Evolutionary conservation across 23 tunicate species (phyloP), one percentile per base, ranked within the genome.

Genomic region (Oikopleura albicans): DNA sequence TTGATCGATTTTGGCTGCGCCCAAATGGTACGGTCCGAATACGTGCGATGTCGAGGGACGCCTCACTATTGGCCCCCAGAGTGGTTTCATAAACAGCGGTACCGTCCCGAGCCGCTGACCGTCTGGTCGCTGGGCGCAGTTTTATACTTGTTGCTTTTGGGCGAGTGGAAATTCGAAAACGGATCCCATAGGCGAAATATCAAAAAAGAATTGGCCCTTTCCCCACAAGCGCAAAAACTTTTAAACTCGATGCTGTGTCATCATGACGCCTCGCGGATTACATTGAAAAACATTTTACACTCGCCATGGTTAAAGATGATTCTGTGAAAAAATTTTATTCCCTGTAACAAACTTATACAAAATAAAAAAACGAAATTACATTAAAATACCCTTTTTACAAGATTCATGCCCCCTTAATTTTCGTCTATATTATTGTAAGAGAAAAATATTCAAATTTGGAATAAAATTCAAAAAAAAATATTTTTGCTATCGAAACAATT

Each of bases 1-100:
- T 2, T 71, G 34, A 71, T 71, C 33, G 79, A 71, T 71, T 71
- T 71, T 71, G 79, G 79, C 79, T 71, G 79, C 37, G 79, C 79
- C 37, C 79, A 71, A 71, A 2, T 37, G 33, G 79, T 71, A 71
- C 2, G 33, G 31, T 37, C 35, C 33, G 2, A 71, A 22, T 71
- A 71, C 2, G 4, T 22, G 2, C 33, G 37, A 71, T 16, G 27
- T 29, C 35, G 79, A 12, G 79, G 79, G 4, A 71, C 79, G 2
- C 37, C 27, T 2, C 79, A 2, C 37, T 71, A 12, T 29, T 71
- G 27, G 27, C 79, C 79, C 4, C 79, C 79, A 27, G 79, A 71
- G 31, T 71, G 27, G 34, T 71, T 71, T 29, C 36, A 29, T 2
- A 2, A 2, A 4, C 28, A 71, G 37, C 33, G 36, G 2, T 27